phyloP scores from a whole-genome alignment of 1,140 invertebrate species.

The Drosophila rhopaloa region DNA sequence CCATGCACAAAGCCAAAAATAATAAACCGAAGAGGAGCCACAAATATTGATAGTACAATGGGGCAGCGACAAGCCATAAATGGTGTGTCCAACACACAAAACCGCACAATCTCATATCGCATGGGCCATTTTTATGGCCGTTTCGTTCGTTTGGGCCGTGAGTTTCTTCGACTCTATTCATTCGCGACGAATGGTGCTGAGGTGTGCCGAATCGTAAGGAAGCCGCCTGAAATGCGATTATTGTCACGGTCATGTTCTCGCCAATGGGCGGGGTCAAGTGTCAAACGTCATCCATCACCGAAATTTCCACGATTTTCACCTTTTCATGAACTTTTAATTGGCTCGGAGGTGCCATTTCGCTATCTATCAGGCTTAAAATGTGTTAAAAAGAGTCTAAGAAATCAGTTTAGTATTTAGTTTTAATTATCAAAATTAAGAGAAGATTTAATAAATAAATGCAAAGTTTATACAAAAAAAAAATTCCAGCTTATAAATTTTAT shows the following conservation, averaged over 20 bases:
- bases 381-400: too few relatives aligned
- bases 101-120: constrained; percentile 4
- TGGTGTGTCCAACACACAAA: constrained; percentile 46
- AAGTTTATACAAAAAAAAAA: too few relatives aligned
- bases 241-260: constrained; percentile 53
- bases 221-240: constrained; percentile 53
- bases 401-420: too few relatives aligned
- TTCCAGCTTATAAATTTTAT: too few relatives aligned
- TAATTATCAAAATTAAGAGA: too few relatives aligned
- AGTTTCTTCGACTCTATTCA: constrained; percentile 47
- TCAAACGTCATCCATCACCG: constrained; percentile 32
- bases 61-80: constrained; percentile 58
- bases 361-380: too few relatives aligned
- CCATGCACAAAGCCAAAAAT: constrained; percentile 51
- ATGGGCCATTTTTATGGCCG: constrained; percentile 35
- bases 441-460: too few relatives aligned
- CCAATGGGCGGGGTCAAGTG: constrained; percentile 30
- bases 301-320: background rate
- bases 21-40: constrained; percentile 59
- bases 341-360: background rate
- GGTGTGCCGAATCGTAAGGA: constrained; percentile 63
- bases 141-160: constrained; percentile 21
- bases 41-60: constrained; percentile 78
- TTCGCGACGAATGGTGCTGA: constrained; percentile 59
- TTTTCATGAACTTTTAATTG: constrained; percentile 4